phyloP scores from a whole-genome alignment of 2,797 vertebrate species.

The Enteromius afrohamiltoni region DNA sequence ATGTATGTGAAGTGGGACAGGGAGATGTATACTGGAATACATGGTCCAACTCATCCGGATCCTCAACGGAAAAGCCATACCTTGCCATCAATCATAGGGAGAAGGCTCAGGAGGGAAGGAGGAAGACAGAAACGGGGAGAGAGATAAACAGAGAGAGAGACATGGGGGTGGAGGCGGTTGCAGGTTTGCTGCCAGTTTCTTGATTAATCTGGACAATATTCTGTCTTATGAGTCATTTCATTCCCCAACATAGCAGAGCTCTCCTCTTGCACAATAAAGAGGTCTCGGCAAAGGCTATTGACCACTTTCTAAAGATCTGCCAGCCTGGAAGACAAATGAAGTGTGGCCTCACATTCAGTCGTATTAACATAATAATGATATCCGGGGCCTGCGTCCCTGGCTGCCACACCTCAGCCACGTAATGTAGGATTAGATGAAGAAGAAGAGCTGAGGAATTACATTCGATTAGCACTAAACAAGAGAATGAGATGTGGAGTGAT shows the following conservation, averaged over 20 bases:
- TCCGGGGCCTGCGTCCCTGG: conserved; percentile 71
- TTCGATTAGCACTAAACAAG: conserved; percentile 84
- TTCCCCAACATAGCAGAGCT: conserved; percentile 69
- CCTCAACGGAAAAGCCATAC: conserved; percentile 29
- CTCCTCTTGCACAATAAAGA: conserved; percentile 65
- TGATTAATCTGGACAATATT: conserved; percentile 80
- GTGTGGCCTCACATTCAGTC: conserved; percentile 73
- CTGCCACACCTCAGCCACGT: conserved; percentile 68
- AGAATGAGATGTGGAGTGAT: conserved; percentile 72
- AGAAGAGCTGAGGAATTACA: conserved; percentile 77
- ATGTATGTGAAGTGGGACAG: conserved; percentile 27
- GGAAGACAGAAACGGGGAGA: conserved; percentile 64
- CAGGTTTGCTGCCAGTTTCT: conserved; percentile 68
- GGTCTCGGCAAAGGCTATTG: conserved; percentile 73
- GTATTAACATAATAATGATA: conserved; percentile 84
- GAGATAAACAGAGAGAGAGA: conserved; percentile 62
- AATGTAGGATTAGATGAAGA: conserved; percentile 79
- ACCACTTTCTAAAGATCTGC: conserved; percentile 76
- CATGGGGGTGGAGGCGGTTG: conserved; percentile 53
- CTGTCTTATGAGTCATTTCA: conserved; percentile 80
- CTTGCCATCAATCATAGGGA: conserved; percentile 53
- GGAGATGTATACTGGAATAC: conserved; percentile 26
- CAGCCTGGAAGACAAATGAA: conserved; percentile 78
- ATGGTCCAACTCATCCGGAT: conserved; percentile 38
- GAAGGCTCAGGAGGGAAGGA: conserved; percentile 21